Evolutionary conservation across 2,797 vertebrate species (phyloP).

Genomic region (Argya squamiceps): DNA sequence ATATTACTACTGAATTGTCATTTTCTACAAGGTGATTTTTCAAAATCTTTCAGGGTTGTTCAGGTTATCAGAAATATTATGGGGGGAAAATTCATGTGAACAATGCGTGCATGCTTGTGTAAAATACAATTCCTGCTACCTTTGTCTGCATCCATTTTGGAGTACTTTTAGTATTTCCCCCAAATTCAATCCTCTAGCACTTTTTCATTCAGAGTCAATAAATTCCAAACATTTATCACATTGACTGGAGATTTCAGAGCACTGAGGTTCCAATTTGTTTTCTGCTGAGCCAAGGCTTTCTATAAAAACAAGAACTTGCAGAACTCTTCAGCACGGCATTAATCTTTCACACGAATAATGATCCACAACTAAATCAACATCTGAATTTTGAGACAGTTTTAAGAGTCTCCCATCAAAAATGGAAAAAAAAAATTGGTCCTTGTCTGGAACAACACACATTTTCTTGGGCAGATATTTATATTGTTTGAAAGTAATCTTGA

Average conservation of each 20-base stretch:
- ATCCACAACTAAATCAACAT: neutral
- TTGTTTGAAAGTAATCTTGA: neutral
- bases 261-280: neutral
- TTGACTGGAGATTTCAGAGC: neutral
- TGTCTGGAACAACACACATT: neutral
- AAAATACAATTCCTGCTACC: neutral
- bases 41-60: neutral
- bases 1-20: neutral
- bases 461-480: neutral
- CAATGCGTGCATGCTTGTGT: too few relatives aligned
- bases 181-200: neutral
- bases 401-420: neutral
- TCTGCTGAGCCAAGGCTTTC: constrained; percentile 11
- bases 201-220: constrained; percentile 9
- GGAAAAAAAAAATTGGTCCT: neutral
- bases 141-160: neutral
- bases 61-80: neutral
- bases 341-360: neutral
- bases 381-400: neutral
- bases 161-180: neutral
- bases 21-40: neutral
- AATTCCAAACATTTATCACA: neutral
- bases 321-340: neutral
- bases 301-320: neutral
- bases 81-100: too few relatives aligned